Evolutionary conservation across 2,797 vertebrate genomes (phyloP), one percentile per base, ranked within the genome.

Genomic region (Sebastes flavidus): DNA sequence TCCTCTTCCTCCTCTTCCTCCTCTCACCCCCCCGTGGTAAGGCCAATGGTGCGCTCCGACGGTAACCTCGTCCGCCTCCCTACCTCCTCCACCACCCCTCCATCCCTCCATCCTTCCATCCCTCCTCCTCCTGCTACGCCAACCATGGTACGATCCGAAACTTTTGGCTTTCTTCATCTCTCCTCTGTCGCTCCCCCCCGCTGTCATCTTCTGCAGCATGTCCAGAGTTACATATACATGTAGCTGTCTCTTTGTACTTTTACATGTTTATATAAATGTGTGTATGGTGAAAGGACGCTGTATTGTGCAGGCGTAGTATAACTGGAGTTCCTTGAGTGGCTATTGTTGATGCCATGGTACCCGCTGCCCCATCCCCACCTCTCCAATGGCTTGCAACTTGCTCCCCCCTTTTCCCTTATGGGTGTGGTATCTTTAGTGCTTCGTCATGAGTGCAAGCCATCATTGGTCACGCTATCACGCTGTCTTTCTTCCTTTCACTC

Each of bases 21-120:
- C 95, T 97, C 98, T 97, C 95, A 95, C 91, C 97, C 97, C 97
- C 97, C 97, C 97, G 97, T 97, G 98, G 98, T 99, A 99, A 99
- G 98, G 97, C 96, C 95, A 55, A 97, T 96, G 96, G 96, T 97
- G 96, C 89, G 95, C 93, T 90, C 91, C 73, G 87, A 95, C 92
- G 94, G 96, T 96, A 96, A 96, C 94, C 92, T 94, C 93, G 88
- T 74, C 89, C 89, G 88, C 92, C 92, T 91, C 88, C 91, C 80
- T 70, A 85, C 82, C 85, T 93, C 82, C 86, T 86, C 88, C 80
- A 72, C 82, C 90, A 90, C 82, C 69, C 74, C 72, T 92, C 74
- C 88, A 80, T 88, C 71, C 83, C 75, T 82, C 77, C 80, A 81
- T 84, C 49, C 77, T 71, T 85, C 85, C 86, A 83, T 80, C 84